Evolutionary conservation across 2,888 invertebrate species (phyloP).

Genomic region (Epinotia demarniana): DNA sequence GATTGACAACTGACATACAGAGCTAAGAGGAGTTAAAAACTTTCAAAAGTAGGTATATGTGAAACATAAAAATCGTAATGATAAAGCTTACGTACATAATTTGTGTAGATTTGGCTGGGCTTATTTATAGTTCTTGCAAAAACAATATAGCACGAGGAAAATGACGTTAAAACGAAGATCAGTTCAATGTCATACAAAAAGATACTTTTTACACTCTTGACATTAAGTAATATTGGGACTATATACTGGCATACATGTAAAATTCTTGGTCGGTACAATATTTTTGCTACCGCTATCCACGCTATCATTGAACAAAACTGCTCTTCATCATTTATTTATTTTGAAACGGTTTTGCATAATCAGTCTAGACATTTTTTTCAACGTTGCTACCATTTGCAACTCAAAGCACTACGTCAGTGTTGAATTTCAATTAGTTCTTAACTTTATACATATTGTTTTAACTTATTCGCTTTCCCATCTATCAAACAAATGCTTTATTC

Average conservation of each 20-base stretch:
- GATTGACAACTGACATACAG: too few relatives aligned
- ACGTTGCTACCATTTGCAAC: not conserved
- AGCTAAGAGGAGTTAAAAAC: too few relatives aligned
- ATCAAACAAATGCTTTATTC: too few relatives aligned
- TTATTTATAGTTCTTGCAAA: not conserved
- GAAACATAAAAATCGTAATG: too few relatives aligned
- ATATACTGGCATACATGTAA: too few relatives aligned
- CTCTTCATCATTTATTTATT: not conserved
- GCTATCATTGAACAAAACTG: too few relatives aligned
- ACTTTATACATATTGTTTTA: too few relatives aligned
- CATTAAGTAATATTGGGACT: too few relatives aligned
- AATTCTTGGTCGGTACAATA: not conserved
- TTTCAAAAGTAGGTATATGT: too few relatives aligned
- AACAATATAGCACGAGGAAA: not conserved
- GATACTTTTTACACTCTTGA: not conserved
- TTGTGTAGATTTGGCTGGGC: not conserved
- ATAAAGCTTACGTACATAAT: not conserved
- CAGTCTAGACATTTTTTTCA: not conserved
- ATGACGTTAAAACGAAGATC: constrained; percentile 1
- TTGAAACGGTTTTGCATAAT: not conserved
- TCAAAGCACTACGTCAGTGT: not conserved
- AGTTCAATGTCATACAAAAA: constrained; percentile 6
- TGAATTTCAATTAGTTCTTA: too few relatives aligned
- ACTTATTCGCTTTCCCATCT: too few relatives aligned
- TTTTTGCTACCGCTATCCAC: not conserved